A percentile compares a stretch with the other conserved stretches of the same genome.
Conservation (phyloP, 2,113 vertebrate genomes). For the Lasiurus cinereus region DNA sequence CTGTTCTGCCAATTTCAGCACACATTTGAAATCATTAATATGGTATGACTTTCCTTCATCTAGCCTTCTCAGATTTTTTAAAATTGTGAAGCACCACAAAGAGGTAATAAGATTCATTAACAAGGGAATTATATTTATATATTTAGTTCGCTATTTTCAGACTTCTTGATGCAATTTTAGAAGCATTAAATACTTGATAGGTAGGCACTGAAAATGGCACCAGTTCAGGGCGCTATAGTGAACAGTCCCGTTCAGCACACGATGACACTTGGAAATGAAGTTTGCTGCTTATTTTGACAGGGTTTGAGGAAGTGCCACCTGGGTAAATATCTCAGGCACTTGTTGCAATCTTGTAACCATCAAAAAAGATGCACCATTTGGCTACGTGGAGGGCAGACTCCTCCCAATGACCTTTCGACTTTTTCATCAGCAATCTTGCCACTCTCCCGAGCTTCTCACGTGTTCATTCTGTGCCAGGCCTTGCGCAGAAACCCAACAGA, state of each 20-base stretch:
- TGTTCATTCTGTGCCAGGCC: neutral
- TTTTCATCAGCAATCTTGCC: neutral
- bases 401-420: neutral
- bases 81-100: conserved; percentile 30
- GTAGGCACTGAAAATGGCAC: neutral
- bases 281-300: neutral
- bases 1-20: conserved; percentile 83
- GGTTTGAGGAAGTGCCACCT: neutral
- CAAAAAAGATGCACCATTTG: neutral
- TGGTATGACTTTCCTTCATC: conserved; percentile 81
- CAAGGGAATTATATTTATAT: conserved; percentile 51
- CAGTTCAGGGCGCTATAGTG: neutral
- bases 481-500: neutral
- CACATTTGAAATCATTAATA: conserved; percentile 86
- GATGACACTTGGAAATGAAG: neutral
- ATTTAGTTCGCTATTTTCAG: conserved; percentile 51
- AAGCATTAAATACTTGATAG: neutral
- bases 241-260: neutral
- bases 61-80: conserved; percentile 46
- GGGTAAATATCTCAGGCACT: neutral
- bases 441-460: neutral
- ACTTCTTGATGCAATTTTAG: conserved; percentile 1
- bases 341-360: neutral
- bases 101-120: conserved; percentile 62
- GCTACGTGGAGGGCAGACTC: neutral